Evolutionary conservation across 2,797 vertebrate species (phyloP).

Genomic region (Thripadectes ignobilis): DNA sequence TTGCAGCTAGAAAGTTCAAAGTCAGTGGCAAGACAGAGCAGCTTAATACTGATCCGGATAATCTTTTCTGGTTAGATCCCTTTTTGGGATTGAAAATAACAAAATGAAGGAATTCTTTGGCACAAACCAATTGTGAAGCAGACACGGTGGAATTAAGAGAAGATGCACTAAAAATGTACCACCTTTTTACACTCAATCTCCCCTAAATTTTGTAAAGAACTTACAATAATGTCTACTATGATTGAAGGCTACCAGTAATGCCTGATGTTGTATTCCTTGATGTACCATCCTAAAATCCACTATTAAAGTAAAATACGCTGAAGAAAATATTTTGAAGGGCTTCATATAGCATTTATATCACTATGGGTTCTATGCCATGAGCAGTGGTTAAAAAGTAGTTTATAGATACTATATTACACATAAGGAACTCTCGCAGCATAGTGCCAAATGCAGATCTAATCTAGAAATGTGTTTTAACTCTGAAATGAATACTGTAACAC

Average conservation of each 20-base stretch:
- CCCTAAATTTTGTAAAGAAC: neutral
- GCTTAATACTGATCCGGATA: neutral
- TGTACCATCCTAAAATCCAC: neutral
- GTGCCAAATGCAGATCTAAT: conserved; percentile 35
- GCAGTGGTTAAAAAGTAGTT: conserved; percentile 29
- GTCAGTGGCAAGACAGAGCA: neutral
- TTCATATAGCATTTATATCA: neutral
- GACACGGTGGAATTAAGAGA: neutral
- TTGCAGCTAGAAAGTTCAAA: neutral
- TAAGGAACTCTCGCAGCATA: neutral
- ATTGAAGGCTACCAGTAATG: neutral
- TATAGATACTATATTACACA: conserved; percentile 24
- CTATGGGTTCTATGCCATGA: neutral
- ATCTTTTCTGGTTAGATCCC: neutral
- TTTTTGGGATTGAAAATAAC: neutral
- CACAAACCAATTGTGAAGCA: neutral
- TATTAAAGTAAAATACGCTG: neutral
- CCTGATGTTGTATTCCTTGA: neutral
- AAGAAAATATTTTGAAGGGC: neutral
- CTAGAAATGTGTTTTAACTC: conserved; percentile 42
- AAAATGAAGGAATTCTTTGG: neutral
- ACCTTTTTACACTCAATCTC: neutral
- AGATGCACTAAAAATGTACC: neutral
- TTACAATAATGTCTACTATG: neutral
- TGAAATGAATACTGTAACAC: conserved; percentile 28